Conservation (phyloP, 2,797 vertebrate species). For the Rhyacichthys aspro region DNA sequence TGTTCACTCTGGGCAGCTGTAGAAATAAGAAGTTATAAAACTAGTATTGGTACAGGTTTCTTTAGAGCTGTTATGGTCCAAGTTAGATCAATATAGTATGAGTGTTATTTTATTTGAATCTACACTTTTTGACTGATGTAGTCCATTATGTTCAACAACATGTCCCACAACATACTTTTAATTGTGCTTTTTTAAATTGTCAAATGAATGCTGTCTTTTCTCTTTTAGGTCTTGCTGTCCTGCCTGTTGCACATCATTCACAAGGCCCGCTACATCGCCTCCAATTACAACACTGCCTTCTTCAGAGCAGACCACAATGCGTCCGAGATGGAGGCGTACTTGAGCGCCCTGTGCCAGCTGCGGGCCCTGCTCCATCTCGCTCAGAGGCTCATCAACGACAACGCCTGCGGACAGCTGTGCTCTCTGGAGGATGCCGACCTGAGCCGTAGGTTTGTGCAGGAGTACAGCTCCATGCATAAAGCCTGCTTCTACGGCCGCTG, state of each 20-base stretch:
- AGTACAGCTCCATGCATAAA: slow-evolving; percentile 90
- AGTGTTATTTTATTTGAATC: no score
- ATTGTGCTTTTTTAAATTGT: neutral
- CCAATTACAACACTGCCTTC: slow-evolving; percentile 82
- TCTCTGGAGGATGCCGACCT: slow-evolving; percentile 74
- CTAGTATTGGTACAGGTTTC: no score
- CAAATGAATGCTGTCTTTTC: neutral
- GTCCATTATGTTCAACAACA: no score
- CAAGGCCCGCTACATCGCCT: slow-evolving; percentile 85
- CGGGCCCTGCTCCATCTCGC: slow-evolving; percentile 86
- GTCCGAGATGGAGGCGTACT: slow-evolving; percentile 87
- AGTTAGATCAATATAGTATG: no score
- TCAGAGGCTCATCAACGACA: slow-evolving; percentile 81
- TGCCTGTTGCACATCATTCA: slow-evolving; percentile 86
- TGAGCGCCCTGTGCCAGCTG: slow-evolving; percentile 86
- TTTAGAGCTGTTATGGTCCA: no score
- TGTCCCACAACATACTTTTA: neutral
- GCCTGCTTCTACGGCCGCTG: slow-evolving; percentile 93
- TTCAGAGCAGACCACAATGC: slow-evolving; percentile 87
- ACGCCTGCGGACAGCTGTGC: slow-evolving; percentile 81
- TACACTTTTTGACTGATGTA: no score
- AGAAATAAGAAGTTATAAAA: no score
- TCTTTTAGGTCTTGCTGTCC: slow-evolving; percentile 78
- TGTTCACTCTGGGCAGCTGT: no score
- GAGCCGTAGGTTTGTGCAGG: slow-evolving; percentile 81